Evolutionary conservation across 1,140 invertebrate genomes (phyloP), one percentile per base, ranked within the genome.

Genomic region (Cotesia chilonis): DNA sequence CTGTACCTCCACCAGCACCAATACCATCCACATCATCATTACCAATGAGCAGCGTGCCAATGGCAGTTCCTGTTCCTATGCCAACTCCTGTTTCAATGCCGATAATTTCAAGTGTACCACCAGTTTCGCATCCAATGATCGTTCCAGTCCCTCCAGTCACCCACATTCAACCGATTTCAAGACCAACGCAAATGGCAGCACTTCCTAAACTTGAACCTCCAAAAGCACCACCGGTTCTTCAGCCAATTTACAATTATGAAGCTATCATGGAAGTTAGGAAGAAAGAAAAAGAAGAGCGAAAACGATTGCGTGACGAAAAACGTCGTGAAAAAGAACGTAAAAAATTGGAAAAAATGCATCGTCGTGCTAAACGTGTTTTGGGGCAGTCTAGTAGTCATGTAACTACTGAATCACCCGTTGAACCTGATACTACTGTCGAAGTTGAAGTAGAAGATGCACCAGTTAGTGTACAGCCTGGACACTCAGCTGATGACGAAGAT

Each of bases 201-300:
- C 68, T 70, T 36, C 69, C 71, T 17, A 65, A 74, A 28, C 47
- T 68, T 4, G 51, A 52, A 66, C 38, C 74, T 14, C 74, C 74
- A 57, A 68, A 68, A 59, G 28, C 67, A 17, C 52, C 73, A 51
- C 75, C 75, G 5, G n/a, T 73, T 10, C 60, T 73, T 68, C 84
- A 83, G 60, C 84, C 85, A 0, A 84, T 87, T 4, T 87, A 87
- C 17, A 86, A 87, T 74, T 87, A 87, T 35, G 84, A 85, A 47
- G 85, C 82, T 3, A 87, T 87, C 10, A 74, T 87, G 14, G 84
- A 86, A 35, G 79, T 75, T 3, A 82, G 85, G 2, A 78, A 80
- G 35, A 80, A 82, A 6, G 84, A 85, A 59, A 83, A 79, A 38
- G 86, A 87, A 51, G 87, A 87, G 64, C 83, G 84, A 2, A 86